Evolutionary conservation across 2,797 vertebrate genomes (phyloP), one percentile per base, ranked within the genome.

Genomic region (Halcyon smyrnensis): DNA sequence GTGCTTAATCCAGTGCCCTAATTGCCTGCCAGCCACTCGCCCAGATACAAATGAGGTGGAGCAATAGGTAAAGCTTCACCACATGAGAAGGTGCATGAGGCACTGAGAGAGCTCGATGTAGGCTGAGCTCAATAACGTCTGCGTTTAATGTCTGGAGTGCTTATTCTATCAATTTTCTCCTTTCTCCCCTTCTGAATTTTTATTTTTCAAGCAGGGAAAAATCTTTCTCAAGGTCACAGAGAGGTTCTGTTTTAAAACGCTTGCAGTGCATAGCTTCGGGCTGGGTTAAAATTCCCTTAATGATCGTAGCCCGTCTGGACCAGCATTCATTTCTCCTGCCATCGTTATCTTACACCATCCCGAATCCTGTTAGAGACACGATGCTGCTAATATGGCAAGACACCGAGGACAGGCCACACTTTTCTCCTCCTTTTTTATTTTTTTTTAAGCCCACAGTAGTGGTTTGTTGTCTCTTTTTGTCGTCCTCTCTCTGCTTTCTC

Each of bases 201-300:
- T 87, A 74, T 89, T 95, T 95, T 88, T 84, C 89, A 80, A 76
- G 24, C 10, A 23, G 59, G 23, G 34, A 48, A 73, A 65, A 78
- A 67, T 82, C 5, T 60, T 84, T 70, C 45, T 41, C 69, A 90
- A 93, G 93, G 95, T 93, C 93, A 74, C 16, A 7, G 39, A 27
- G 56, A 93, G 85, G 65, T 90, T 79, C 15, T 30, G 25, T 28
- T 95, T 93, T 56, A 54, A 87, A 57, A 79, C 1, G 5, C 79
- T 59, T 78, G 67, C 79, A 78, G 37, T 41, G 54, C 57, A 68
- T 71, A 41, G 63, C 93, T 93, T 59, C 85, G 84, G 96, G 60
- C 77, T 56, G 39, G 60, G 74, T 93, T 94, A 73, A 91, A 95
- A 94, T 76, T 86, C 89, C 57, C 51, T 19, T 84, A 82, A 84